Percentiles rank a stretch among this genome's conserved stretches.
These are phyloP conservation scores for Spisula subtruncata DNA, from an alignment of 2,888 invertebrate genomes.

Conservation along the genomic window DNA sequence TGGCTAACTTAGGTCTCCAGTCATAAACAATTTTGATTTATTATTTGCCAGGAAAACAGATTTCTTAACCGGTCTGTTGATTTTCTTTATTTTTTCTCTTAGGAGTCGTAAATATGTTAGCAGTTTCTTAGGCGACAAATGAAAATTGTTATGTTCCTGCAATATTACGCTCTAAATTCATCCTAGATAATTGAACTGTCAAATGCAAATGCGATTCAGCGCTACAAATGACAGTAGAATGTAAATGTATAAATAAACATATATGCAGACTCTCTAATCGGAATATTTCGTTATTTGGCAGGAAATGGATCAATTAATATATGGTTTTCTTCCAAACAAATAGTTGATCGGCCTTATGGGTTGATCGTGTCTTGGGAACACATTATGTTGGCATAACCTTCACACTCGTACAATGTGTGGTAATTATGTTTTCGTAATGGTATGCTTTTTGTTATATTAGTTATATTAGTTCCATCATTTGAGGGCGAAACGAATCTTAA, in stretches of 20 bases:
- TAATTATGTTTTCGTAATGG: no score
- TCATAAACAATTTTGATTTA: neutral
- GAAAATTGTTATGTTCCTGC: slow-evolving; percentile 16
- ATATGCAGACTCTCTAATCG: neutral
- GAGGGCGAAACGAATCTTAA: no score
- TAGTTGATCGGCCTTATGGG: neutral
- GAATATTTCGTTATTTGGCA: neutral
- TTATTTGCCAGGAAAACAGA: neutral
- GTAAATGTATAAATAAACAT: neutral
- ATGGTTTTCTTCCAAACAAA: neutral
- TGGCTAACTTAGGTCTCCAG: neutral
- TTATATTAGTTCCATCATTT: no score
- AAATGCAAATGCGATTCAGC: slow-evolving; percentile 16
- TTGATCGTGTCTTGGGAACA: neutral
- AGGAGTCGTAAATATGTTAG: slow-evolving; percentile 19
- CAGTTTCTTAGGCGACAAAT: slow-evolving; percentile 15
- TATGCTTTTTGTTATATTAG: no score
- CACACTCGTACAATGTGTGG: no score
- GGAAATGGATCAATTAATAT: neutral
- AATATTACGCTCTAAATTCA: slow-evolving; percentile 10
- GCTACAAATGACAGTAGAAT: slow-evolving; percentile 11
- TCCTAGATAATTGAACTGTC: slow-evolving; percentile 33
- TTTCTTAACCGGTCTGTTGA: slow-evolving; percentile 6
- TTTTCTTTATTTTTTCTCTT: neutral
- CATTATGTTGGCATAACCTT: neutral